Conservation (phyloP, 2,797 vertebrate genomes). For the Tokudaia muenninki region DNA sequence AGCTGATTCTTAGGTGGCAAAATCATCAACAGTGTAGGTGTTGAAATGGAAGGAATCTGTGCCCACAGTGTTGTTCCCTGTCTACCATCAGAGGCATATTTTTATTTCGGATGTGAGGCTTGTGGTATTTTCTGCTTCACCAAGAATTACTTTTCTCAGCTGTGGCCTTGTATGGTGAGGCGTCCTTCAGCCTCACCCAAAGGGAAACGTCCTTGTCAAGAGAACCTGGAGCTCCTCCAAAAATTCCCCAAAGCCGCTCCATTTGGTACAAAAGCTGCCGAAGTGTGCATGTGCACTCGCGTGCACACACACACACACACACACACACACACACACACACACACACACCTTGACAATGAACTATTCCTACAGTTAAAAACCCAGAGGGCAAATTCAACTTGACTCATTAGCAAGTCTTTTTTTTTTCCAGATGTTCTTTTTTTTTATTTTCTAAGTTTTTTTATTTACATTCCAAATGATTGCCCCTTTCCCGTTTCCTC, state of each 20-base stretch:
- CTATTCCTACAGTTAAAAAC: background rate
- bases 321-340: background rate
- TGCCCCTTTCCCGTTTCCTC: too few species aligned
- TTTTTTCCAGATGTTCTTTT: too few species aligned
- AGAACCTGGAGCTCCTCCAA: conserved; percentile 64
- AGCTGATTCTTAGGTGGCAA: conserved; percentile 37
- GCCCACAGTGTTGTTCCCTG: conserved; percentile 9
- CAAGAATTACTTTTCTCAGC: conserved; percentile 60
- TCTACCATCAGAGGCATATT: background rate
- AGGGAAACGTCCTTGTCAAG: conserved; percentile 10
- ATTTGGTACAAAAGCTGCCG: conserved; percentile 55
- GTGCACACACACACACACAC: conserved; percentile 12
- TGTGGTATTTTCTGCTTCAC: conserved; percentile 49
- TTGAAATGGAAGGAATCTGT: conserved; percentile 61
- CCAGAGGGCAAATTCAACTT: conserved; percentile 44
- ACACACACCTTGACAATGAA: conserved; percentile 61
- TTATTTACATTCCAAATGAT: too few species aligned
- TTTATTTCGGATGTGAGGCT: conserved; percentile 43
- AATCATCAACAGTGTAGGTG: background rate
- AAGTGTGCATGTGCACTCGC: too few species aligned
- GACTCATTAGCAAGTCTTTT: conserved; percentile 47
- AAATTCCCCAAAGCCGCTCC: conserved; percentile 48
- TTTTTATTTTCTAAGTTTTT: too few species aligned
- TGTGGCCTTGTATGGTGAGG: conserved; percentile 48
- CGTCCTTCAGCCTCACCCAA: background rate